A percentile compares a stretch with the other conserved stretches of the same genome.
Evolutionary conservation across 2,113 vertebrate genomes (phyloP).

Genomic region (Pseudopodoces humilis): DNA sequence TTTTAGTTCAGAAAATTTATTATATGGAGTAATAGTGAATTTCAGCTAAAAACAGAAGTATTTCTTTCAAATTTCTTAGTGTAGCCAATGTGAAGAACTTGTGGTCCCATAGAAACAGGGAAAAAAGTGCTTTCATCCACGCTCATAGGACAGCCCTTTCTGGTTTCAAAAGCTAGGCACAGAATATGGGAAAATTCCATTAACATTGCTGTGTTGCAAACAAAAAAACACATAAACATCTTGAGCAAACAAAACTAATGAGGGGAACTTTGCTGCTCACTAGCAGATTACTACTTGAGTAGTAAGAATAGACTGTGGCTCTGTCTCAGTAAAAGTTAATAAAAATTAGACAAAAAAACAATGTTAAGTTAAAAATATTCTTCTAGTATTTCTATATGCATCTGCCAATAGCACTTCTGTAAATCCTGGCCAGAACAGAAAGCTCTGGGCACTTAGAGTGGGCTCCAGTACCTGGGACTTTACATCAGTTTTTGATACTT

Average conservation of each 20-base stretch:
- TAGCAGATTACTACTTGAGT: not conserved
- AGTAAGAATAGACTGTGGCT: not conserved
- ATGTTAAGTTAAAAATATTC: not conserved
- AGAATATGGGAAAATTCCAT: not conserved
- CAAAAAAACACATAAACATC: not conserved
- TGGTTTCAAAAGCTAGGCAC: not conserved
- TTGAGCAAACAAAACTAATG: constrained; percentile 1
- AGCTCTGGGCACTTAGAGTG: not conserved
- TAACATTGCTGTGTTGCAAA: constrained; percentile 4
- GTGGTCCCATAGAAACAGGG: not conserved
- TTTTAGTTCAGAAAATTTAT: not conserved
- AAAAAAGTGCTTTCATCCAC: not conserved
- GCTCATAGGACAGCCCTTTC: not conserved
- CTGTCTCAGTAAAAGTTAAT: not conserved
- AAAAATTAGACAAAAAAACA: not conserved
- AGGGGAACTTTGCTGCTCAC: not conserved
- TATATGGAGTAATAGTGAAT: not conserved
- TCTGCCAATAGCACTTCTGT: not conserved
- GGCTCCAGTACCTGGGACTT: not conserved
- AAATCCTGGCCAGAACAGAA: not conserved
- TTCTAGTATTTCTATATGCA: not conserved
- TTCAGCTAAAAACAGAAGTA: not conserved
- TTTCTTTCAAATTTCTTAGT: not conserved
- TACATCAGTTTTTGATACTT: not conserved
- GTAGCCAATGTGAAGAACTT: not conserved